Base-by-base conservation (phyloP, 2,888 invertebrate genomes). In the Aporophyla lueneburgensis region DNA sequence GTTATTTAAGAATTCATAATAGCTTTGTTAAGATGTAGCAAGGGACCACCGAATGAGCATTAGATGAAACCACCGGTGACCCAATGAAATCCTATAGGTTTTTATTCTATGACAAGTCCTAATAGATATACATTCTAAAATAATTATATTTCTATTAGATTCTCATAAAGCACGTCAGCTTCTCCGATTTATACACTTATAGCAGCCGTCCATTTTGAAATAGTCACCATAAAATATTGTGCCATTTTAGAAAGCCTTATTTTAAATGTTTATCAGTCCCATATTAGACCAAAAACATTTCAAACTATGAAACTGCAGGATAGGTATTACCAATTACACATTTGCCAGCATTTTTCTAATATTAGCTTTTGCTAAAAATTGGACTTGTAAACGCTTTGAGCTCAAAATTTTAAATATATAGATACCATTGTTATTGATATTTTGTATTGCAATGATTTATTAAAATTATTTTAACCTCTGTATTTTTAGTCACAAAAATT, bases 141-240 rank as follows among this genome's bases (percentile, higher is more conserved):
- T 65, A 65, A 56, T 68, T 46, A 24, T 76, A 77, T 74, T 80
- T 74, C 74, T 78, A 66, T 69, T 81, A 76, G 69, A 80, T 80
- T 80, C 71, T 85, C 81, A 75, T 75, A 75, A 58, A 80, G 73
- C 83, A 81, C 86, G 78, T 62, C 80, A 83, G 89, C 90, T 87
- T 89, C 78, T 85, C 86, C 62, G 73, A 78, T 63, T 63, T 86
- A 56, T 53, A 84, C 77, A 80, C 79, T 77, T 74, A 75, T 85
- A 87, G 87, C 89, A 84, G 86, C 91, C 91, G 92, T 92, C 92
- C 92, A 92, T 91, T 91, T 90, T 89, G 70, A 86, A 86, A 89
- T 88, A 88, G 78, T 71, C 56, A n/a, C 56, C 78, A 61, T 77
- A 66, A 56, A 68, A 69, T 58, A 62, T 65, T 49, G 74, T 69